Percentiles rank a stretch among this genome's conserved stretches.
Evolutionary conservation across 2,113 vertebrate genomes (phyloP).

Genomic region (Python bivittatus): DNA sequence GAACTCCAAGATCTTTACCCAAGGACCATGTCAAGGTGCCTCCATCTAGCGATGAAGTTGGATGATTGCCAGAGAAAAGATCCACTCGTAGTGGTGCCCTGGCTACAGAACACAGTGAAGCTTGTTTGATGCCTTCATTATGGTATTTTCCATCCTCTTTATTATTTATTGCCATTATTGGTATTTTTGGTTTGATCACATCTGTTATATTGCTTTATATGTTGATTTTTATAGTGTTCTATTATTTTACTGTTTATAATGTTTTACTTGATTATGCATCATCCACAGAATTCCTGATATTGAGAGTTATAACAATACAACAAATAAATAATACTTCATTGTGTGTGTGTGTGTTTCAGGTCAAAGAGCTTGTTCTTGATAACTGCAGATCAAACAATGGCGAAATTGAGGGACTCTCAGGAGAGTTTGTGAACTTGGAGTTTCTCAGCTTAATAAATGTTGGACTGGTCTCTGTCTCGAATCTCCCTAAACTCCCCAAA

Average conservation of each 20-base stretch:
- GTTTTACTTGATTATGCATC: background rate
- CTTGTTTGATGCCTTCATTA: background rate
- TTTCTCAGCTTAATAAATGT: slow-evolving; percentile 95
- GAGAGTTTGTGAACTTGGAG: slow-evolving; percentile 89
- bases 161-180: background rate
- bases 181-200: background rate
- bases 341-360: slow-evolving; percentile 75
- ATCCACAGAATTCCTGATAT: background rate
- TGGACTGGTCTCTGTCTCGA: slow-evolving; percentile 84
- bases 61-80: background rate
- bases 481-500: slow-evolving; percentile 89
- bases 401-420: slow-evolving; percentile 89
- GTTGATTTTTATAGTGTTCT: background rate
- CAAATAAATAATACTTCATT: slow-evolving; percentile 21
- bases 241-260: background rate
- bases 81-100: background rate
- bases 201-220: background rate
- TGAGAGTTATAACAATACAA: background rate
- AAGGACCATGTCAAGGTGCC: background rate
- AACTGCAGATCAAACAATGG: slow-evolving; percentile 88
- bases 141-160: background rate
- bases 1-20: background rate
- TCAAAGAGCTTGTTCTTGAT: slow-evolving; percentile 90
- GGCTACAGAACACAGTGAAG: background rate
- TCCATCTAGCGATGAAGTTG: background rate